Percentiles rank a stretch among this genome's conserved stretches.
These are phyloP conservation scores for Cynopterus brachyotis DNA, from an alignment of 2,113 vertebrate genomes.

Conservation along the genomic window DNA sequence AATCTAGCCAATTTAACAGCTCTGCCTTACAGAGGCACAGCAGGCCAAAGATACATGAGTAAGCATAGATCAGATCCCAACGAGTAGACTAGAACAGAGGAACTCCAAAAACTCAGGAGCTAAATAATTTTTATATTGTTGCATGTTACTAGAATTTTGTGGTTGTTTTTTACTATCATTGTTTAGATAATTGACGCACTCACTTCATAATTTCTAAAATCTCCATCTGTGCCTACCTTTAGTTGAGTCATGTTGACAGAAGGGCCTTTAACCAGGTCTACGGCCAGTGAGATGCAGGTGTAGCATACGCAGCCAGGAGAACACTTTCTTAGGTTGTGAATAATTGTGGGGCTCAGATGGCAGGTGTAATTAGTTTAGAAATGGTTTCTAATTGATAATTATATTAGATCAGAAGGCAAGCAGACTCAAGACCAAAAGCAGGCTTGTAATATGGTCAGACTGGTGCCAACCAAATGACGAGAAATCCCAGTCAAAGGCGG, in stretches of 20 bases:
- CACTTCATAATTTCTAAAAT: background rate
- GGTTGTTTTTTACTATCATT: background rate
- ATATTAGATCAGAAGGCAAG: constrained; percentile 5
- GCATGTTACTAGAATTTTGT: background rate
- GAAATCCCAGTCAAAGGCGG: background rate
- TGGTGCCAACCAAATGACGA: background rate
- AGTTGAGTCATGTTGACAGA: background rate
- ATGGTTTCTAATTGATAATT: constrained; percentile 15
- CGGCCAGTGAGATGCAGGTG: background rate
- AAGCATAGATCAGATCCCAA: background rate
- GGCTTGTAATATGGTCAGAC: background rate
- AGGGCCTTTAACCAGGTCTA: background rate
- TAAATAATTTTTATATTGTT: background rate
- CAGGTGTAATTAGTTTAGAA: background rate
- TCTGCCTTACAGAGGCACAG: background rate
- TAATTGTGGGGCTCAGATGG: background rate
- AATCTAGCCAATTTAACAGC: background rate
- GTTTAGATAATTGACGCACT: background rate
- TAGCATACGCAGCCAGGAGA: background rate
- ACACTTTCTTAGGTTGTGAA: background rate
- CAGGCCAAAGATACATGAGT: background rate
- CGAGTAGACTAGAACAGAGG: background rate
- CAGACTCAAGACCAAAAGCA: background rate
- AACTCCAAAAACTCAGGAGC: background rate
- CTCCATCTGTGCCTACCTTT: background rate